phyloP scores from a whole-genome alignment of 2,888 invertebrate genomes.

The Bellardia pandia region DNA sequence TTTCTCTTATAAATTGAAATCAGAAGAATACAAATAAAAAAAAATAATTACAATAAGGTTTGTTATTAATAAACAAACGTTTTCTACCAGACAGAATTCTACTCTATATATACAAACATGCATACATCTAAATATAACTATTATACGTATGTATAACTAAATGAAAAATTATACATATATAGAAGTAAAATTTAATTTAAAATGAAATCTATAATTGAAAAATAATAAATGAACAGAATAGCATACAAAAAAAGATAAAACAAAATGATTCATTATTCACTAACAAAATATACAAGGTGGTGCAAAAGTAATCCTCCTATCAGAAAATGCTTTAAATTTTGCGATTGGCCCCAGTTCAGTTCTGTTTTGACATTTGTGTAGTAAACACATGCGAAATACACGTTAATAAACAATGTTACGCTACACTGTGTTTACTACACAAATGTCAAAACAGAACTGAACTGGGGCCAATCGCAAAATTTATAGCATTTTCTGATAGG shows the following conservation, averaged over 20 bases:
- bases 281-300: too few relatives aligned
- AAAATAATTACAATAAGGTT: conserved; percentile 39
- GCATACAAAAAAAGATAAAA: background rate
- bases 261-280: conserved; percentile 30
- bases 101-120: conserved; percentile 47
- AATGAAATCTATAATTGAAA: conserved; percentile 35
- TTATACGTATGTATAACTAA: conserved; percentile 35
- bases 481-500: too few relatives aligned
- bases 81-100: conserved; percentile 61
- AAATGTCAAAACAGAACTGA: too few relatives aligned
- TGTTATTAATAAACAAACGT: conserved; percentile 55
- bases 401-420: too few relatives aligned
- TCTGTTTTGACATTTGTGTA: too few relatives aligned
- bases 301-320: too few relatives aligned
- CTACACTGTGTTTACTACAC: too few relatives aligned
- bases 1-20: conserved; percentile 49
- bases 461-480: too few relatives aligned
- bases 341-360: too few relatives aligned
- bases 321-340: too few relatives aligned
- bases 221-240: conserved; percentile 3
- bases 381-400: too few relatives aligned
- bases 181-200: conserved; percentile 19
- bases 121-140: conserved; percentile 5
- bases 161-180: conserved; percentile 40
- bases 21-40: conserved; percentile 3